phyloP scores from a whole-genome alignment of 2,797 vertebrate species.

The Alca torda region DNA sequence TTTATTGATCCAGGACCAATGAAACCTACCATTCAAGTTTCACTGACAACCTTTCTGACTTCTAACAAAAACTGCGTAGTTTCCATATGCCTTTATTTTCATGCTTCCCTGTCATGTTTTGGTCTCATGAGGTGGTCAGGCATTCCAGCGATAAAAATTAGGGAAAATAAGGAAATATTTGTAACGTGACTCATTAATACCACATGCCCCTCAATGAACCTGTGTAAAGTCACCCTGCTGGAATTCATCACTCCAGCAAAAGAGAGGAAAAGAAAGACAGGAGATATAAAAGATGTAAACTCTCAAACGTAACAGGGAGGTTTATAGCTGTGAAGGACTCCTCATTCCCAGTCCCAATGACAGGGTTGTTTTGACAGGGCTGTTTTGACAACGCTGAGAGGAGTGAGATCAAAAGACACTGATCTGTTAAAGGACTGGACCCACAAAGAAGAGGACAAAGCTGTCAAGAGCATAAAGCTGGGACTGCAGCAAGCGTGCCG shows the following conservation, averaged over 20 bases:
- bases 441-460: constrained; percentile 21
- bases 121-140: neutral
- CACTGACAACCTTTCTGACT: neutral
- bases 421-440: constrained; percentile 20
- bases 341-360: neutral
- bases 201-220: neutral
- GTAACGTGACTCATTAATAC: neutral
- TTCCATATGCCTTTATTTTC: neutral
- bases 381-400: constrained; percentile 28
- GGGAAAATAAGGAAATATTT: constrained; percentile 9
- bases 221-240: neutral
- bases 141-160: neutral
- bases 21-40: neutral
- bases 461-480: constrained; percentile 6
- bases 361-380: constrained; percentile 31
- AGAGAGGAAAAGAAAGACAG: neutral
- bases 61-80: neutral
- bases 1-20: neutral
- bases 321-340: neutral
- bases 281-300: neutral
- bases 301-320: neutral
- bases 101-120: neutral
- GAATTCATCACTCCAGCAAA: neutral
- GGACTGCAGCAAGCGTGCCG: neutral
- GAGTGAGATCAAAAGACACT: constrained; percentile 24